These are phyloP conservation scores for Eriosoma lanigerum DNA, from an alignment of 1,140 invertebrate genomes.

Conservation along the genomic window DNA sequence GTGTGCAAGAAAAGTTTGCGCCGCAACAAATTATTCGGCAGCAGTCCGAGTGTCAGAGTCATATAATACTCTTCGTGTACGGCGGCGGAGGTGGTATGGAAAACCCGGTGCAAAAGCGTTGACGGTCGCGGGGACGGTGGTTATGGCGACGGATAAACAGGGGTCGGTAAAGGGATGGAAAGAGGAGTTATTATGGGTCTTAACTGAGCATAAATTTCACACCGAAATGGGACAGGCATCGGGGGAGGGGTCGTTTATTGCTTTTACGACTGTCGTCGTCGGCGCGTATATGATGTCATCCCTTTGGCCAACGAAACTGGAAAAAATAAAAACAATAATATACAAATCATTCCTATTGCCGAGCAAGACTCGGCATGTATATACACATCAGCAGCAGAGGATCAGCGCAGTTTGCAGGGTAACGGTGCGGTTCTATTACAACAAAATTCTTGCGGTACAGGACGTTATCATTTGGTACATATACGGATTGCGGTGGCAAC, in stretches of 20 bases:
- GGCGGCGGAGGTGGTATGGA: neutral
- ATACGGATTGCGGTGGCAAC: no score
- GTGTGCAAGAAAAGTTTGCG: constrained; percentile 28
- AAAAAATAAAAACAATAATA: constrained; percentile 14
- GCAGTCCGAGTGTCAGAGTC: constrained; percentile 42
- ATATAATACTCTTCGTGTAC: neutral
- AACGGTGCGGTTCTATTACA: no score
- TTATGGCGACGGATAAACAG: neutral
- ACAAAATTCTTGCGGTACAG: no score
- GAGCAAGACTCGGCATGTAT: neutral
- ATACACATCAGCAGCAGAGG: no score
- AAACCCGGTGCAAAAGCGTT: constrained; percentile 25
- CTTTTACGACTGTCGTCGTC: constrained; percentile 35
- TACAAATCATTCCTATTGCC: constrained; percentile 12
- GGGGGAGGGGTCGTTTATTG: constrained; percentile 28
- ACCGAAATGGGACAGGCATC: no score
- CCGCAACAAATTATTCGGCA: constrained; percentile 37
- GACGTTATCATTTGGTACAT: no score
- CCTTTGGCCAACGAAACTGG: constrained; percentile 21
- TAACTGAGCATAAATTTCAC: constrained; percentile 24
- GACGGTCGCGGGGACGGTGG: constrained; percentile 6
- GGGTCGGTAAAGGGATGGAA: neutral
- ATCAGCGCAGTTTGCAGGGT: no score
- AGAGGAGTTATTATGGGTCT: constrained; percentile 19
- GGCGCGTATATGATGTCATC: constrained; percentile 10